Conservation (phyloP, 2,797 vertebrate genomes). For the Sebastes elongatus region DNA sequence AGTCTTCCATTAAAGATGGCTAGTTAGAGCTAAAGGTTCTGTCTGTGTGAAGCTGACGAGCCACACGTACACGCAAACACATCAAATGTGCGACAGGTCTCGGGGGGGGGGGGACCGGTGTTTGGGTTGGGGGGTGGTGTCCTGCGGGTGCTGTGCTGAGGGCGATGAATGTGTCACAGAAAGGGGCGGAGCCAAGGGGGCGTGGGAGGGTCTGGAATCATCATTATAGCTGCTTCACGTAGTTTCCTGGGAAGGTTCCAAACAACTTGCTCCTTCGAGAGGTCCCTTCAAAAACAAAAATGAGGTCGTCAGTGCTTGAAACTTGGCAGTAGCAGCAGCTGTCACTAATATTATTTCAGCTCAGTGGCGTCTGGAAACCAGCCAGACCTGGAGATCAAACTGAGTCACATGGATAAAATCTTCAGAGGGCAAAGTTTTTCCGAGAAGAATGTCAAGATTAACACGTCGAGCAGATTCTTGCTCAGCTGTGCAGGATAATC, state of each 20-base stretch:
- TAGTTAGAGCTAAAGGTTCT: conserved; percentile 80
- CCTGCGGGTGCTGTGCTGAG: conserved; percentile 58
- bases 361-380: neutral
- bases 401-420: neutral
- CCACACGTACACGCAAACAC: conserved; percentile 52
- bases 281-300: conserved; percentile 86
- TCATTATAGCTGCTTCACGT: conserved; percentile 95
- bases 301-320: neutral
- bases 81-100: conserved; percentile 39
- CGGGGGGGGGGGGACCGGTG: neutral
- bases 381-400: neutral
- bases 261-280: conserved; percentile 97
- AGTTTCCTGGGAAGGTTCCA: conserved; percentile 99
- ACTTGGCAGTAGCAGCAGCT: neutral
- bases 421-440: neutral
- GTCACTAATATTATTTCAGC: neutral
- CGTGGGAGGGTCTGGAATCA: conserved; percentile 76
- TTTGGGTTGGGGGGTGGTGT: conserved; percentile 15
- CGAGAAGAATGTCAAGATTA: neutral
- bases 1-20: conserved; percentile 77
- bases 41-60: conserved; percentile 69
- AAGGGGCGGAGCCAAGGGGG: conserved; percentile 35
- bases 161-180: conserved; percentile 43
- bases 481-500: neutral
- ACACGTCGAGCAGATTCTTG: neutral